These are phyloP conservation scores for Bombyx huttoni DNA, from an alignment of 2,888 invertebrate genomes.

Conservation along the genomic window DNA sequence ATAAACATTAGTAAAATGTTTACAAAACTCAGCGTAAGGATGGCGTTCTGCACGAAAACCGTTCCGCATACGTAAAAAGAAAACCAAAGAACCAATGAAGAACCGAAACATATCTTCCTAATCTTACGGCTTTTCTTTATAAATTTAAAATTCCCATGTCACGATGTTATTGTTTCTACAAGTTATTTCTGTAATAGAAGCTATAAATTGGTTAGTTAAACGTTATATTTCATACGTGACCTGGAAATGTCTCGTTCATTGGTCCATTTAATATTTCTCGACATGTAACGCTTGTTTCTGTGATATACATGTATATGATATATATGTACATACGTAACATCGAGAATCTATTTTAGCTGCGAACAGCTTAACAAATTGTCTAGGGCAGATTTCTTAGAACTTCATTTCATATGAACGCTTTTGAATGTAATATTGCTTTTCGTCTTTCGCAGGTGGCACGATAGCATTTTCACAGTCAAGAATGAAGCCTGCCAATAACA, in stretches of 20 bases:
- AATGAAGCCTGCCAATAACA: no score
- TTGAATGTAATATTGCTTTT: neutral
- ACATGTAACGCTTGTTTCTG: neutral
- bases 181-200: neutral
- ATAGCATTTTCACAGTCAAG: no score
- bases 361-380: neutral
- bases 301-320: neutral
- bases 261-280: neutral
- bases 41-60: neutral
- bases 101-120: neutral
- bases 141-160: neutral
- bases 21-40: constrained; percentile 1
- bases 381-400: neutral
- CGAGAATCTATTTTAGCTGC: neutral
- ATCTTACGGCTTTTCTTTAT: no score
- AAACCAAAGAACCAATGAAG: no score
- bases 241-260: neutral
- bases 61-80: neutral
- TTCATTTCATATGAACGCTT: neutral
- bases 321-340: neutral
- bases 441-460: neutral
- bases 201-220: neutral
- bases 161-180: neutral
- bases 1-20: constrained; percentile 3
- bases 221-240: neutral